Evolutionary conservation across 2,888 invertebrate species (phyloP), one percentile per base, ranked within the genome.

Genomic region (Xestia ashworthii): DNA sequence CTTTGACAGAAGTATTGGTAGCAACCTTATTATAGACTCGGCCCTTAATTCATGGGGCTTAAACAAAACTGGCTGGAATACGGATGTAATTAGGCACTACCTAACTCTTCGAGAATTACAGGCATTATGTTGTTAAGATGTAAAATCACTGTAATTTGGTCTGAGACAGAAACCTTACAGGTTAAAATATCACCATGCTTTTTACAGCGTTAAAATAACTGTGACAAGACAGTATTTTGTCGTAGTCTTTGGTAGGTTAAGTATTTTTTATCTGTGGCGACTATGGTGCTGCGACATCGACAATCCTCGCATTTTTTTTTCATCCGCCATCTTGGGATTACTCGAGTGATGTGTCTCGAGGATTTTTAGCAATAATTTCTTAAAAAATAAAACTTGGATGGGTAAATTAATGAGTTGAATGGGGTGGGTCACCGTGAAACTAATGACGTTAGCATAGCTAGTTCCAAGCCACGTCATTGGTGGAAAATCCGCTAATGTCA

Each of bases 241-340:
- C 80, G 77, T 88, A 88, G 89, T 82, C 79, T 88, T 83, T 83
- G 82, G 81, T 89, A 88, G 89, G 76, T 80, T 89, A 88, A 89
- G 89, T 88, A 82, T 88, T 88, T 88, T 89, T 82, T 83, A 83
- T 84, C 83, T 88, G 89, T 88, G 88, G 88, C 88, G 87, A 89
- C 79, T 76, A 74, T 88, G 88, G 87, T 88, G 88, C 88, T 89
- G 88, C 88, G 80, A 79, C 87, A 88, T 88, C 87, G 89, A 88
- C 79, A 72, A 82, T 82, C 88, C 88, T 88, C 88, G 87, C 88
- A 89, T 88, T 87, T 84, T 79, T 80, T 80, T 83, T 83, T 80
- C 66, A 73, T 79, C 75, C 71, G 71, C 84, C 66, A 58, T 71
- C 22, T 71, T 79, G 80, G 86, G 60, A 66, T 38, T 38, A 38